Percentiles rank a stretch among this genome's conserved stretches.
phyloP scores from a whole-genome alignment of 2,797 vertebrate genomes.

The Chloroceryle amazona region DNA sequence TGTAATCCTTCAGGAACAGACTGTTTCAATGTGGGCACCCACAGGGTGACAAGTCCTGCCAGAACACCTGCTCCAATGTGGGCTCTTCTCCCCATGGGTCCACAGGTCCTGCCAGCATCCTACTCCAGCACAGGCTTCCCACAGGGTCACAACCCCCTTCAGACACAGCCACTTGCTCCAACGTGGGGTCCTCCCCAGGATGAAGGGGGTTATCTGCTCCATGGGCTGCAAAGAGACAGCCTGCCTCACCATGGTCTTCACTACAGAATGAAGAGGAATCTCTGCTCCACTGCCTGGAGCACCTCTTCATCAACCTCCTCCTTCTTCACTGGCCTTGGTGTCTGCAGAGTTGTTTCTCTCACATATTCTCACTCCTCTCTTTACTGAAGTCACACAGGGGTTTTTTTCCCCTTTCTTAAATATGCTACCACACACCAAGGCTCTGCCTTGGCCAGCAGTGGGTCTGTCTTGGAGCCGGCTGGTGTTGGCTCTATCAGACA shows the following conservation, averaged over 20 bases:
- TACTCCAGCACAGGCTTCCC: fast-evolving
- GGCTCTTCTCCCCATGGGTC: not conserved
- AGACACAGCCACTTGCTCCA: not conserved
- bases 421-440: not conserved
- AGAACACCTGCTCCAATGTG: not conserved
- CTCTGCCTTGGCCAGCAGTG: not conserved
- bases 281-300: not conserved
- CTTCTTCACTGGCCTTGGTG: not conserved
- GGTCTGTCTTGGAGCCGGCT: fast-evolving
- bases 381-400: not conserved
- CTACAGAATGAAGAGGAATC: fast-evolving
- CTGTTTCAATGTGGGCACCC: not conserved
- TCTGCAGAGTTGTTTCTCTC: not conserved
- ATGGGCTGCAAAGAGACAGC: not conserved
- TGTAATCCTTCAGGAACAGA: not conserved
- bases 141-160: not conserved
- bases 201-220: not conserved
- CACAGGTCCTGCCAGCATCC: not conserved
- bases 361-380: not conserved
- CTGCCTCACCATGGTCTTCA: not conserved
- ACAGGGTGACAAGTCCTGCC: not conserved
- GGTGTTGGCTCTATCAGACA: not conserved
- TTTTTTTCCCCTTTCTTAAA: not conserved
- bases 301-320: no score
- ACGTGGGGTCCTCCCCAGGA: not conserved